Evolutionary conservation across 2,888 invertebrate species (phyloP).

Genomic region (Pseudococcus viburni): DNA sequence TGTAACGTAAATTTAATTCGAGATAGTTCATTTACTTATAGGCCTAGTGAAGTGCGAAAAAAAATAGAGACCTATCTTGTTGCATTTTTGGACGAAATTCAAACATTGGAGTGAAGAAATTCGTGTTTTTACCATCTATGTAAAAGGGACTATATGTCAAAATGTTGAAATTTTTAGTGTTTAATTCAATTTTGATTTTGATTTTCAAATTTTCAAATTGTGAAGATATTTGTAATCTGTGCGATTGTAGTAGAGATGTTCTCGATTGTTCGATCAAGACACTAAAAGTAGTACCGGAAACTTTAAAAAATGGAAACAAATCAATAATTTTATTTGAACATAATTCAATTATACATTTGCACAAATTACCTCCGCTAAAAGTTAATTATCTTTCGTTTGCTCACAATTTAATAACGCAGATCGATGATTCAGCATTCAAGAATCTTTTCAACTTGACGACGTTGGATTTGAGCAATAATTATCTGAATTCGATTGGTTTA

Average conservation of each 20-base stretch:
- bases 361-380: conserved; percentile 73
- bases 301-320: conserved; percentile 40
- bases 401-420: conserved; percentile 77
- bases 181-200: background rate
- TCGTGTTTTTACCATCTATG: background rate
- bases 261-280: background rate
- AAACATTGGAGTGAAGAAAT: background rate
- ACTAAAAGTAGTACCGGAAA: background rate
- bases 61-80: background rate
- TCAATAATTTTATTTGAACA: conserved; percentile 71
- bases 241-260: conserved; percentile 18
- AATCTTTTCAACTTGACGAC: conserved; percentile 77
- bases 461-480: conserved; percentile 81
- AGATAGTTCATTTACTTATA: background rate
- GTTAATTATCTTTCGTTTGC: conserved; percentile 77
- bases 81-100: too few relatives aligned
- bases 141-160: background rate
- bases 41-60: background rate
- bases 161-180: background rate
- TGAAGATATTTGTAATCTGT: conserved; percentile 36
- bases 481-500: conserved; percentile 76
- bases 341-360: conserved; percentile 73
- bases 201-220: background rate
- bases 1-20: background rate
- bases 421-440: conserved; percentile 78